A percentile compares a stretch with the other conserved stretches of the same genome.
Conservation (phyloP, 1,140 invertebrate species). For the Drosophila cardini region DNA sequence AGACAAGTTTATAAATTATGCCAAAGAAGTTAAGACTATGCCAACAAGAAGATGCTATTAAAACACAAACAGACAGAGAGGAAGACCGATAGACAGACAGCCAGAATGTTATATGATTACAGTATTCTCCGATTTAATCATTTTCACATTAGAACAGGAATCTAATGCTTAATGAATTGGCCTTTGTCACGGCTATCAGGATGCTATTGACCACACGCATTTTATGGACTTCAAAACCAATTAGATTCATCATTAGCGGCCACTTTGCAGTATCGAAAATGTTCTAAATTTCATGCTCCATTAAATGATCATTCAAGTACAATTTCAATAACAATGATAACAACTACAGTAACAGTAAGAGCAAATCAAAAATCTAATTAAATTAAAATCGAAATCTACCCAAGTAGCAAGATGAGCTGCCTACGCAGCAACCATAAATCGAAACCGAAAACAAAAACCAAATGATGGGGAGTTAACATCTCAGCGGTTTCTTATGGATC, state of each 20-base stretch:
- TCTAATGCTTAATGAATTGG: slow-evolving; percentile 26
- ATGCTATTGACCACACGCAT: slow-evolving; percentile 61
- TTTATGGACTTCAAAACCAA: slow-evolving; percentile 9
- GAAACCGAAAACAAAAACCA: slow-evolving; percentile 5
- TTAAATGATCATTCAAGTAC: slow-evolving; percentile 64
- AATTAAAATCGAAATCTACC: slow-evolving; percentile 68
- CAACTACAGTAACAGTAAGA: not conserved
- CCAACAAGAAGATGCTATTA: slow-evolving; percentile 18
- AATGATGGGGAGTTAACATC: slow-evolving; percentile 19
- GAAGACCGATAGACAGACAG: slow-evolving; percentile 31
- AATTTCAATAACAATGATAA: slow-evolving; percentile 36
- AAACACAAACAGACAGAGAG: slow-evolving; percentile 11
- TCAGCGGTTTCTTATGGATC: slow-evolving; percentile 16
- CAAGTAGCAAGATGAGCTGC: slow-evolving; percentile 67
- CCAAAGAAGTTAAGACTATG: slow-evolving; percentile 48
- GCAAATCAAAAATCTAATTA: slow-evolving; percentile 67
- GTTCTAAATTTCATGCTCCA: slow-evolving; percentile 74
- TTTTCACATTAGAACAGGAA: not conserved
- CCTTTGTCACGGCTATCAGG: slow-evolving; percentile 71
- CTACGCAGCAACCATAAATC: slow-evolving; percentile 43
- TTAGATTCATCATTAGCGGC: slow-evolving; percentile 63
- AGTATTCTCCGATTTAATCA: slow-evolving; percentile 4
- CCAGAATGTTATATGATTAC: slow-evolving; percentile 23
- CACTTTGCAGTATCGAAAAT: slow-evolving; percentile 51
- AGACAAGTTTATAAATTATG: slow-evolving; percentile 77